Conservation (phyloP, 2,797 vertebrate genomes). For the Liparis tanakae region DNA sequence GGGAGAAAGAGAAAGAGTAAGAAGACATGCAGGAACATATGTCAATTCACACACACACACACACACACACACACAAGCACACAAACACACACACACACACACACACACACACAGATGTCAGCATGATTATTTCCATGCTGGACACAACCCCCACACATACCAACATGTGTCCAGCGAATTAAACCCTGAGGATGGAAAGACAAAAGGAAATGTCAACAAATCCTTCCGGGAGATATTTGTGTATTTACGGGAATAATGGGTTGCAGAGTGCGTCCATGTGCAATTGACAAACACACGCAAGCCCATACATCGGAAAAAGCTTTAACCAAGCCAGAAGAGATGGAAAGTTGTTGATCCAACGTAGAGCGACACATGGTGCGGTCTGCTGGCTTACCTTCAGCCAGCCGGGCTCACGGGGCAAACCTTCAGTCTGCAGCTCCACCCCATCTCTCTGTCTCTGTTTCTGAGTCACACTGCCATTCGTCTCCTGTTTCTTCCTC, state of each 20-base stretch:
- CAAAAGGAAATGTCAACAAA: constrained; percentile 48
- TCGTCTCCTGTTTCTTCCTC: constrained; percentile 37
- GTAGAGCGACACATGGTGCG: constrained; percentile 61
- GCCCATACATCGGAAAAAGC: constrained; percentile 5
- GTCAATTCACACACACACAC: constrained; percentile 22
- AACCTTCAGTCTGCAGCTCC: constrained; percentile 62
- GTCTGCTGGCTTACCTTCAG: constrained; percentile 62
- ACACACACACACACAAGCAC: too few relatives aligned
- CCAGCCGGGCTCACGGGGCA: constrained; percentile 45
- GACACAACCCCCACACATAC: constrained; percentile 18
- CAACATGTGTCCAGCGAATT: constrained; percentile 1
- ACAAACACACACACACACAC: constrained; percentile 14
- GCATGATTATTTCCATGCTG: constrained; percentile 9
- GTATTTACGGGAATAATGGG: constrained; percentile 28
- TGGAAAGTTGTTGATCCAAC: constrained; percentile 59
- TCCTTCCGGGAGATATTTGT: constrained; percentile 39
- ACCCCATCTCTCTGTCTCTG: constrained; percentile 42
- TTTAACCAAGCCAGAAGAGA: neutral
- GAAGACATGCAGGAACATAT: constrained; percentile 43
- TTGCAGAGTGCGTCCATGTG: constrained; percentile 24
- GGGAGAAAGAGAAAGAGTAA: constrained; percentile 11
- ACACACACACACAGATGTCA: constrained; percentile 25
- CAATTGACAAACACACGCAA: constrained; percentile 5
- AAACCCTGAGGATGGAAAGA: constrained; percentile 25
- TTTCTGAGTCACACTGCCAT: constrained; percentile 49